phyloP scores from a whole-genome alignment of 2,888 invertebrate genomes.

The Lycocerus yunnanus region DNA sequence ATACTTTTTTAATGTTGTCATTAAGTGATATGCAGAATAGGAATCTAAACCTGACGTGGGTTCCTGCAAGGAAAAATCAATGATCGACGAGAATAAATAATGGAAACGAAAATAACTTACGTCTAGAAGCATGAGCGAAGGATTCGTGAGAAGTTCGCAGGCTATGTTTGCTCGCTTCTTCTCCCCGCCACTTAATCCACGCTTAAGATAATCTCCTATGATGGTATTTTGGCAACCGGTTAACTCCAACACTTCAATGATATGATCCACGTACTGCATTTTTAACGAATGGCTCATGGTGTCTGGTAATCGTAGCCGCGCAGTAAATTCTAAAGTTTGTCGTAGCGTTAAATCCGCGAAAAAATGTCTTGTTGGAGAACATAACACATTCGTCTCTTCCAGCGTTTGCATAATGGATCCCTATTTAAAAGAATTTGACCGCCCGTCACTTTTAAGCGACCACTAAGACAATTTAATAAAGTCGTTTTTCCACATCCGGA shows the following conservation, averaged over 20 bases:
- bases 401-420: slow-evolving; percentile 52
- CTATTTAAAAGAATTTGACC: slow-evolving; percentile 60
- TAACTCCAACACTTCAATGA: slow-evolving; percentile 76
- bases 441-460: slow-evolving; percentile 67
- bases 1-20: slow-evolving; percentile 73
- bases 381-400: slow-evolving; percentile 78
- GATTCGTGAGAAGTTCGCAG: slow-evolving; percentile 80
- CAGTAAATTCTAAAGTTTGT: slow-evolving; percentile 72
- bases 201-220: slow-evolving; percentile 74
- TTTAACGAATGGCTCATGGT: slow-evolving; percentile 72
- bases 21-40: slow-evolving; percentile 75
- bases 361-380: slow-evolving; percentile 81
- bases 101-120: slow-evolving; percentile 60
- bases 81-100: not conserved
- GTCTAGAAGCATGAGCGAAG: slow-evolving; percentile 77
- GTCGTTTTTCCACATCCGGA: slow-evolving; percentile 82
- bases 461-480: slow-evolving; percentile 74
- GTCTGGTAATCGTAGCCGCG: slow-evolving; percentile 69
- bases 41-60: slow-evolving; percentile 84
- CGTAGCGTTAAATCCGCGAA: slow-evolving; percentile 77
- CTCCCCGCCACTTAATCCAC: slow-evolving; percentile 81
- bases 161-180: slow-evolving; percentile 84
- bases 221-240: slow-evolving; percentile 76
- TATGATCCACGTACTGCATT: slow-evolving; percentile 76
- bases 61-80: slow-evolving; percentile 61